Evolutionary conservation across 2,888 invertebrate species (phyloP), one percentile per base, ranked within the genome.

Genomic region (Mesorhabditis sp.): DNA sequence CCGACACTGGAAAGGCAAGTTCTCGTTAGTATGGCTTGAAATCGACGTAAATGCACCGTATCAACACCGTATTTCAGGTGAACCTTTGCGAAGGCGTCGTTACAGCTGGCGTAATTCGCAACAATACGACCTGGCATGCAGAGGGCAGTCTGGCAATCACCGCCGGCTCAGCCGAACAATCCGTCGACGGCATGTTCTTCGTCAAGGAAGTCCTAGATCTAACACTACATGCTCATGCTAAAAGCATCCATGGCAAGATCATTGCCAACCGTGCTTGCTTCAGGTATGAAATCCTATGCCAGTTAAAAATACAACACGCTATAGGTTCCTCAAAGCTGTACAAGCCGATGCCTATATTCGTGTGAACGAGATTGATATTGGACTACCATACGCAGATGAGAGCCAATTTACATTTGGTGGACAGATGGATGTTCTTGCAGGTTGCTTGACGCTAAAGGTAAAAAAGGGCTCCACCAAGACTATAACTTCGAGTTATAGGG

Each of bases 381-480:
- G 70, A 0, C 64, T 76, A 7, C 77, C 79, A 5, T 78, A 78
- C 58, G 67, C 72, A 4, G 70, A 63, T 5, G 72, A 78, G 28
- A 78, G 77, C 4, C 68, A 71, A 6, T 66, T 78, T 28, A 69
- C 68, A 7, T 50, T 63, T 2, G 72, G 70, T 43, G 79, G 79
- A 58, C 77, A 78, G 50, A 70, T 68, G n/a, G 77, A 79, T 45
- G 71, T 79, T 50, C 74, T 79, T 0, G 74, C 74, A 4, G 77
- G 76, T 4, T 67, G 73, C 44, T 62, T 79, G 15, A 75, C 76
- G 0, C 69, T 78, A 4, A 76, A 78, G 68, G 77, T 75, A 42
- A 79, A 78, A 67, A 74, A 66, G 64, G 67, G n/a, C 45, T 68
- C 28, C 10, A 50, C 2, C 71, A 70, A 6, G 72, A 64, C 15